phyloP scores from a whole-genome alignment of 1,140 invertebrate species.

The Sogatella furcifera region DNA sequence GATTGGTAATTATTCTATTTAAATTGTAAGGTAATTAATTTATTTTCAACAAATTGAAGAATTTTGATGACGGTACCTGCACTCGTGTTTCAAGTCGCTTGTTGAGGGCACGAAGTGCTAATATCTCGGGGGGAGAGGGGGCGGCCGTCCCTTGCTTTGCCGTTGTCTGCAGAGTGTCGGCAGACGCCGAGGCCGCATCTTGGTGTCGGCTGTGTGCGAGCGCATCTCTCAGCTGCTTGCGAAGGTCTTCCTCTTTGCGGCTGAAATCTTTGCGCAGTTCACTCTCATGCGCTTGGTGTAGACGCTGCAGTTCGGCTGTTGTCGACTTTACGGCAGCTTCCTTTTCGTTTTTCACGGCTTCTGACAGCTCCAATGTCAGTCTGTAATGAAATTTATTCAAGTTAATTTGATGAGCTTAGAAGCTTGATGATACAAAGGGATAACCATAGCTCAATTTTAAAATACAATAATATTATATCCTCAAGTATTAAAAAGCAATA shows the following conservation, averaged over 20 bases:
- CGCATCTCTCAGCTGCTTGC: background rate
- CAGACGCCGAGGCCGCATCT: background rate
- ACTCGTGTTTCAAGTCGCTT: background rate
- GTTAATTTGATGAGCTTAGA: too few relatives aligned
- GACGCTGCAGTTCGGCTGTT: conserved; percentile 6
- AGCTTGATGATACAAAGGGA: too few relatives aligned
- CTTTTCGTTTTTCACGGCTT: conserved; percentile 1
- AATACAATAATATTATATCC: too few relatives aligned
- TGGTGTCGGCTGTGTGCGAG: background rate
- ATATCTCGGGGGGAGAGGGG: background rate
- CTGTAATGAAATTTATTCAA: background rate
- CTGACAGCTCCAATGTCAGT: conserved; percentile 3
- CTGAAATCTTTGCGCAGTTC: background rate
- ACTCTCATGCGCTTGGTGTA: background rate
- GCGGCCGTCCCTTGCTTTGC: background rate
- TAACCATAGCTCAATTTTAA: too few relatives aligned
- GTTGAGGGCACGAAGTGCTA: background rate
- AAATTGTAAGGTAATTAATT: too few relatives aligned
- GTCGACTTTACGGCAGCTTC: background rate
- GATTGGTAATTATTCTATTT: too few relatives aligned
- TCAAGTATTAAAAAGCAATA: too few relatives aligned
- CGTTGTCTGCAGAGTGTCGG: background rate
- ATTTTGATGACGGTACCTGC: background rate
- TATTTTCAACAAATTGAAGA: too few relatives aligned
- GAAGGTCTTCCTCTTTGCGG: background rate